Percentiles rank a stretch among this genome's conserved stretches.
Conservation (phyloP, 1,140 invertebrate species). For the Triops cancriformis region DNA sequence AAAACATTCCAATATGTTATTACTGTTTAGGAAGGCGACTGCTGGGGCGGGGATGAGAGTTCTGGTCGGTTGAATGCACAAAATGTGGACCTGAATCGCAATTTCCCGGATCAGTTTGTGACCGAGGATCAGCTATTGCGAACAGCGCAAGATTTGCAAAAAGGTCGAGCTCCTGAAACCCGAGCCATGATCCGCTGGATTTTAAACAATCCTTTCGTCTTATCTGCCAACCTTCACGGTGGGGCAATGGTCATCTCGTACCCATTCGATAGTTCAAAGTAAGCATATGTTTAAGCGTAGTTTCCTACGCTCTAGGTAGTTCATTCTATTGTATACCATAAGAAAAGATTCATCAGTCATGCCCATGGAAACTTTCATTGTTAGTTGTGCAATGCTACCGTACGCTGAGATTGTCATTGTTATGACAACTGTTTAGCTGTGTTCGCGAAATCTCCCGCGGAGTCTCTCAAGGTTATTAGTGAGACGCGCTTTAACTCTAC, state of each 20-base stretch:
- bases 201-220: constrained; percentile 69
- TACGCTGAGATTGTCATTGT: too few relatives aligned
- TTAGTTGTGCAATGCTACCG: too few relatives aligned
- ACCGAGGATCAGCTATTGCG: constrained; percentile 28
- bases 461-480: too few relatives aligned
- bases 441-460: too few relatives aligned
- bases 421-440: too few relatives aligned
- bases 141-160: constrained; percentile 34
- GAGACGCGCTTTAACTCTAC: too few relatives aligned
- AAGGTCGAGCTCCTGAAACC: constrained; percentile 78
- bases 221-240: constrained; percentile 85
- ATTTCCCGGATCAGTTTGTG: constrained; percentile 81
- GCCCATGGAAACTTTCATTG: too few relatives aligned
- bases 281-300: constrained; percentile 29
- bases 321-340: not conserved
- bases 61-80: constrained; percentile 69
- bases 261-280: constrained; percentile 74
- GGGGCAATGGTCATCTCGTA: constrained; percentile 87
- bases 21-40: constrained; percentile 58
- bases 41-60: constrained; percentile 55
- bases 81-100: constrained; percentile 69
- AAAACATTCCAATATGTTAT: not conserved
- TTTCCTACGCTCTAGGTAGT: not conserved
- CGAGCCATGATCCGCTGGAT: constrained; percentile 84
- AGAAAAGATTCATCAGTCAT: not conserved